Base-by-base conservation (phyloP, 2,113 vertebrate species). In the Laterallus jamaicensis region DNA sequence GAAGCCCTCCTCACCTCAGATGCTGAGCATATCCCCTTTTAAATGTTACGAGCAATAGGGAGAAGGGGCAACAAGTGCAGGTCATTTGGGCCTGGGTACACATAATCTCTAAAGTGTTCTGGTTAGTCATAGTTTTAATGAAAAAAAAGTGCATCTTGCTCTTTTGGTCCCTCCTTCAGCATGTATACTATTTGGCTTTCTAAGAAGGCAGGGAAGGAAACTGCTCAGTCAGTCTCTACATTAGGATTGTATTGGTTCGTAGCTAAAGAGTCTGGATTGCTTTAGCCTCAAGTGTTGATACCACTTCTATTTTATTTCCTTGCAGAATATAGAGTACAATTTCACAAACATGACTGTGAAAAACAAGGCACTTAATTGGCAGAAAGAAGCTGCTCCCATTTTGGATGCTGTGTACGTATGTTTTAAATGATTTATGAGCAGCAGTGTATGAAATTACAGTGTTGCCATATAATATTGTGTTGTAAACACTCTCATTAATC, bases 331-430 rank as follows among this genome's bases (percentile, higher is more conserved):
- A 60, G 98, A 97, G 78, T 93, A 78, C 73, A 95, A 96, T 69
- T 96, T 98, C 74, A 97, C 91, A 31, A 93, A 97, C 21, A 29
- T 87, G 59, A 79, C 58, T 56, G 67, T 89, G 76, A 95, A 96
- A 82, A 93, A 97, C 58, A 96, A 95, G 80, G 91, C 88, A 39
- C 44, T 90, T 42, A 86, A 93, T 54, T 96, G 96, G 91, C 97
- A 98, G 90, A 96, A 97, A 84, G 97, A 98, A 80, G 79, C 94
- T 47, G 77, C 90, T 77, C 92, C 96, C 67, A 92, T 98, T 95
- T 95, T 96, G 91, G 97, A 93, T 89, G 97, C 94, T 16, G 20
- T 98, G 98, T 99, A 97, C 98, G 98, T 98, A 94, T 80, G 94
- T 91, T 47, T 47, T 21, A 63, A 60, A 47, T 74, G 75, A 75